A percentile compares a stretch with the other conserved stretches of the same genome.
phyloP scores from a whole-genome alignment of 2,113 vertebrate species.

The Zosterops hypoxanthus region DNA sequence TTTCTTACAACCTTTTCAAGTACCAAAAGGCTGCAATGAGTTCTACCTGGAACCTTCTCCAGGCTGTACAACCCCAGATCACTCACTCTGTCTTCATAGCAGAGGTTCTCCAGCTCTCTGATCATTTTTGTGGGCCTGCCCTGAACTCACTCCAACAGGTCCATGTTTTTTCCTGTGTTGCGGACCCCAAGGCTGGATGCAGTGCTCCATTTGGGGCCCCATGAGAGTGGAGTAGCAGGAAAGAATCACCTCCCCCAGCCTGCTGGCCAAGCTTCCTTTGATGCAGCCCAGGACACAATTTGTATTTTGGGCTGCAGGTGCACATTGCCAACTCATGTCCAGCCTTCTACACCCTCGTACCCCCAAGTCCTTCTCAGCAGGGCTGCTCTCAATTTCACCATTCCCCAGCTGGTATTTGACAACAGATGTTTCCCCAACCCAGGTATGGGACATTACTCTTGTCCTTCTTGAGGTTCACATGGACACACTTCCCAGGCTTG shows the following conservation, averaged over 20 bases:
- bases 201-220: background rate
- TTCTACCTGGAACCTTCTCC: background rate
- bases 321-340: background rate
- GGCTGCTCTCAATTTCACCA: background rate
- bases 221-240: background rate
- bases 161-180: background rate
- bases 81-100: background rate
- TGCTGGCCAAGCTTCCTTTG: background rate
- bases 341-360: rapidly evolving
- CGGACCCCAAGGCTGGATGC: background rate
- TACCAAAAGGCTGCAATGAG: background rate
- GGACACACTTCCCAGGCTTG: background rate
- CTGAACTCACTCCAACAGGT: background rate
- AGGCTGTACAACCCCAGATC: background rate
- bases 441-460: background rate
- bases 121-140: background rate
- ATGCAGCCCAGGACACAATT: background rate
- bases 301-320: background rate
- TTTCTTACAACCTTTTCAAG: background rate
- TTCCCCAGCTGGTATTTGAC: background rate
- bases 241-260: background rate
- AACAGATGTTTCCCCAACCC: rapidly evolving
- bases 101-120: background rate
- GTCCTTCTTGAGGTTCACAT: background rate
- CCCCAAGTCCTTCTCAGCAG: background rate